These are phyloP conservation scores for Pinctada fucata DNA, from an alignment of 2,888 invertebrate species.

Conservation along the genomic window DNA sequence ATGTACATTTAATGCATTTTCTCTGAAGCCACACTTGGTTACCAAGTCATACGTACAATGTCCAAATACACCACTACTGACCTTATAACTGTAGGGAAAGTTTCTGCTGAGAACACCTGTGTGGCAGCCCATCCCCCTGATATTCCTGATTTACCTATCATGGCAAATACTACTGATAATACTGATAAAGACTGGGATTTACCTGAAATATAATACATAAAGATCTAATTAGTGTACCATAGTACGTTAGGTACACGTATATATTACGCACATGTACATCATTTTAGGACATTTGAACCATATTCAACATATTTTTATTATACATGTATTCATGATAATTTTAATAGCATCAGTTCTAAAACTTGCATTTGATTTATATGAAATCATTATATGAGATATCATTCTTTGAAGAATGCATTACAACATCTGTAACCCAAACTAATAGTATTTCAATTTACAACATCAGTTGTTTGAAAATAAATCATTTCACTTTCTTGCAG, in stretches of 20 bases:
- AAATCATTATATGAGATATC: too few relatives aligned
- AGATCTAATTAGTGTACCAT: not conserved
- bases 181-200: constrained; percentile 37
- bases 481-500: too few relatives aligned
- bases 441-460: too few relatives aligned
- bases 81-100: constrained; percentile 74
- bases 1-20: not conserved
- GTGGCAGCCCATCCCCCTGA: constrained; percentile 73
- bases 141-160: constrained; percentile 72
- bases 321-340: too few relatives aligned
- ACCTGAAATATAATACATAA: constrained; percentile 30
- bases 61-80: constrained; percentile 36
- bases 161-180: constrained; percentile 60
- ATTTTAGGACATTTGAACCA: not conserved
- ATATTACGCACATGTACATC: not conserved
- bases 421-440: too few relatives aligned
- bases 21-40: not conserved
- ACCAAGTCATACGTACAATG: not conserved
- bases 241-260: not conserved
- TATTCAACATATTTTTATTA: too few relatives aligned
- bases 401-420: too few relatives aligned
- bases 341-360: too few relatives aligned
- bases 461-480: too few relatives aligned
- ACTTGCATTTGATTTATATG: too few relatives aligned
- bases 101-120: constrained; percentile 73